Percentiles rank a stretch among this genome's conserved stretches.
phyloP scores from a whole-genome alignment of 2,888 invertebrate species.

The Cephus runcator region DNA sequence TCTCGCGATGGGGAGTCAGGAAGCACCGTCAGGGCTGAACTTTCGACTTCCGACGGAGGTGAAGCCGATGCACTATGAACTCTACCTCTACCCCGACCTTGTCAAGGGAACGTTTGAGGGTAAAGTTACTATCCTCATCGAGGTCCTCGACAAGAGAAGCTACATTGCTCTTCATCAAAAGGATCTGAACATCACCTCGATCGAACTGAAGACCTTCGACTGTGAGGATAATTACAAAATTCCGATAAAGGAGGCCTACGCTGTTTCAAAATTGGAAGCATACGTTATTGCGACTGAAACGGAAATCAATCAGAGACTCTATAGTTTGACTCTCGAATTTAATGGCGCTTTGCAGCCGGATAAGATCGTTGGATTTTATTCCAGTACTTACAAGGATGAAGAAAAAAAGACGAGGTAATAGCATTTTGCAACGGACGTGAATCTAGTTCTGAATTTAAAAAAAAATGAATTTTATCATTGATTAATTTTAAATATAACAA shows the following conservation, averaged over 20 bases:
- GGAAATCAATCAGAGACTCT: conserved; percentile 55
- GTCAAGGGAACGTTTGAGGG: conserved; percentile 71
- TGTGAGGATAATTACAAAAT: conserved; percentile 40
- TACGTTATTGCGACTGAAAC: conserved; percentile 46
- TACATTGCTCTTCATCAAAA: conserved; percentile 68
- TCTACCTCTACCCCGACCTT: conserved; percentile 74
- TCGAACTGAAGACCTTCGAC: conserved; percentile 55
- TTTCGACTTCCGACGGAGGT: conserved; percentile 72
- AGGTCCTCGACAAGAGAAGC: conserved; percentile 63
- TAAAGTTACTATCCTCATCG: conserved; percentile 68
- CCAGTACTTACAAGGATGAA: conserved; percentile 68
- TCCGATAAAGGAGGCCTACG: conserved; percentile 40
- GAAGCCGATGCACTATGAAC: conserved; percentile 73
- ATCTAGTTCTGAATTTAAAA: not conserved
- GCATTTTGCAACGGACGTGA: not conserved
- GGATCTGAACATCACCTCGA: conserved; percentile 66
- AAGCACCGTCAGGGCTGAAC: conserved; percentile 55
- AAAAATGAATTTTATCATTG: not conserved
- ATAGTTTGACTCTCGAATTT: conserved; percentile 67
- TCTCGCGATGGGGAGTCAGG: conserved; percentile 36
- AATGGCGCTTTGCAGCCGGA: conserved; percentile 67
- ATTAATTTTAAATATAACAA: not conserved
- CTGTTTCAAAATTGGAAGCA: conserved; percentile 48
- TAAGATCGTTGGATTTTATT: conserved; percentile 73
- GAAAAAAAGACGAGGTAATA: conserved; percentile 54